These are phyloP conservation scores for Anaspis maculata DNA, from an alignment of 2,888 invertebrate species.

Conservation along the genomic window DNA sequence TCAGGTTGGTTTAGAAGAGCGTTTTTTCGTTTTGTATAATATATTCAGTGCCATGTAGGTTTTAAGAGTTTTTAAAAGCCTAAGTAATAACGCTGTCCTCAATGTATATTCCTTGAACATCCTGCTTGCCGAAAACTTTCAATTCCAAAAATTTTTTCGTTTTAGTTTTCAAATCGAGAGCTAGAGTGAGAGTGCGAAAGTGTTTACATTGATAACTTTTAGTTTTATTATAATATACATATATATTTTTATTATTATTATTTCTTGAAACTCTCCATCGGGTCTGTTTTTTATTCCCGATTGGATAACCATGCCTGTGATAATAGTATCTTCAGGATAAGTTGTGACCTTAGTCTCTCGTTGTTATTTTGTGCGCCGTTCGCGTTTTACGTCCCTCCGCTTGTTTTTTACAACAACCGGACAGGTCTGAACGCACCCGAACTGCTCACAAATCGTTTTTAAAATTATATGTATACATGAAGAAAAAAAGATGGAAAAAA, in stretches of 20 bases:
- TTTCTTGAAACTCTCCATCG: slow-evolving; percentile 21
- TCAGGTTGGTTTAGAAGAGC: slow-evolving; percentile 41
- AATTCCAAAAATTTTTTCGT: too few species aligned
- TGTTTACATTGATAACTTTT: too few species aligned
- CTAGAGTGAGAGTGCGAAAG: too few species aligned
- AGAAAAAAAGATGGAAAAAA: slow-evolving; percentile 21
- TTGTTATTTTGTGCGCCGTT: slow-evolving; percentile 43
- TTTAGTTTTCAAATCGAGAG: too few species aligned
- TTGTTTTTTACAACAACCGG: slow-evolving; percentile 30
- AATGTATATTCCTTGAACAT: too few species aligned
- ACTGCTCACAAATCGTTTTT: slow-evolving; percentile 39
- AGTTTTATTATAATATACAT: too few species aligned
- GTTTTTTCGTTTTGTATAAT: too few species aligned
- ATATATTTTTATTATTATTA: slow-evolving; percentile 13
- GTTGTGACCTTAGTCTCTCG: slow-evolving; percentile 59
- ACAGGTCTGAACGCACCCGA: too few species aligned
- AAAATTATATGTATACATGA: slow-evolving; percentile 42
- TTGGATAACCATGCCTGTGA: slow-evolving; percentile 57
- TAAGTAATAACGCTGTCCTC: too few species aligned
- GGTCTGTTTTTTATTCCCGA: slow-evolving; percentile 20
- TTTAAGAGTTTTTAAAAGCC: too few species aligned
- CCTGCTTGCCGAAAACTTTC: too few species aligned
- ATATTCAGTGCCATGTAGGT: slow-evolving; percentile 40
- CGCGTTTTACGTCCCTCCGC: slow-evolving; percentile 24
- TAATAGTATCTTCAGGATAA: slow-evolving; percentile 63